Evolutionary conservation across 2,113 vertebrate species (phyloP).

Genomic region (Hippocampus guttulatus): DNA sequence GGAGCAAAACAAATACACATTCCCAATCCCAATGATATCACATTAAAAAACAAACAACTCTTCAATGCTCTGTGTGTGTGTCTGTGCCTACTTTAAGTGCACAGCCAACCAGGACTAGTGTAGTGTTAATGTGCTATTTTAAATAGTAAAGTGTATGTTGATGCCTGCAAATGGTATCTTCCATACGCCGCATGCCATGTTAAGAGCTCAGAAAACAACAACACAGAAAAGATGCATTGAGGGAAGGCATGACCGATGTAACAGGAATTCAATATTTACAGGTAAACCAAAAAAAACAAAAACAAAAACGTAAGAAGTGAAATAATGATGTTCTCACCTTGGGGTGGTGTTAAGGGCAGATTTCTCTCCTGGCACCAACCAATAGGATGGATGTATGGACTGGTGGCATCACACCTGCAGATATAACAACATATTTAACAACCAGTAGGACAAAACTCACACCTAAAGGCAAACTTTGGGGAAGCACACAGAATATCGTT

Average conservation of each 20-base stretch:
- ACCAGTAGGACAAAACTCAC: neutral
- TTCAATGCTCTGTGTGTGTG: neutral
- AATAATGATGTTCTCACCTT: conserved; percentile 67
- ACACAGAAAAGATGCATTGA: neutral
- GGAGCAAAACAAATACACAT: conserved; percentile 5
- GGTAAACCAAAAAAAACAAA: neutral
- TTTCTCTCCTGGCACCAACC: conserved; percentile 95
- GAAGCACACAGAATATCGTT: neutral
- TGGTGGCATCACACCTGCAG: conserved; percentile 91
- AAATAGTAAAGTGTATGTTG: neutral
- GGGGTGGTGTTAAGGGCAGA: conserved; percentile 91
- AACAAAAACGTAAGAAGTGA: neutral
- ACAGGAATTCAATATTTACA: neutral
- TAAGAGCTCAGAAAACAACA: neutral
- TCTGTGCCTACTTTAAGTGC: neutral
- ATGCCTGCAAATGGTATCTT: neutral
- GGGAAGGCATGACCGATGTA: neutral
- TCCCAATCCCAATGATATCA: neutral
- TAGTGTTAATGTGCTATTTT: neutral
- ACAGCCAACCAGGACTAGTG: neutral
- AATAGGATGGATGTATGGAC: conserved; percentile 94
- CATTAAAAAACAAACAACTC: neutral
- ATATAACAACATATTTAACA: conserved; percentile 10
- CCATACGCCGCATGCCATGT: neutral
- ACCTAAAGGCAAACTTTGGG: neutral